Evolutionary conservation across 2,888 invertebrate genomes (phyloP), one percentile per base, ranked within the genome.

Genomic region (Mimumesa dahlbomi): DNA sequence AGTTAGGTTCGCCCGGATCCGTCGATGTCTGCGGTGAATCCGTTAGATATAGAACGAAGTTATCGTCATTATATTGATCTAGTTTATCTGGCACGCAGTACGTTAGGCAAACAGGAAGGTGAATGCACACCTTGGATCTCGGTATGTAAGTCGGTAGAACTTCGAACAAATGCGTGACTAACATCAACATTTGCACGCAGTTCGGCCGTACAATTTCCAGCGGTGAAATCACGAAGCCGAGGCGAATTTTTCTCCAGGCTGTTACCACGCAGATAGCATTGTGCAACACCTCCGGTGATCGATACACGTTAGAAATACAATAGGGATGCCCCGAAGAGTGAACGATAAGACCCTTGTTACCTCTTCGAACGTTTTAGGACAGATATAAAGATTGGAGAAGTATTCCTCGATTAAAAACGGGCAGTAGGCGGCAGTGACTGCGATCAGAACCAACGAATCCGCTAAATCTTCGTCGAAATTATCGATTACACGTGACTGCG

Each of bases 121-220:
- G 22, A 18, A 14, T 9, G 19, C 25, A 16, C 56, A 87, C 82
- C 67, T 82, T 83, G 11, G 70, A 21, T 31, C 62, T 78, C 7
- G 85, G 78, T 29, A 73, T 50, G n/a, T 84, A 92, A 85, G 91
- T 90, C 1, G 93, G 93, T 31, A 93, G 84, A 4, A 90, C 89
- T 4, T 91, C 90, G 78, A 92, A 93, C 18, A 94, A 87, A 84
- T 92, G 91, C 25, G 90, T 87, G 0, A 92, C 90, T 45, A 93
- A 85, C 88, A 93, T 91, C 13, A 93, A 64, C 91, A 93, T 92
- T 74, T 92, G 91, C 38, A 93, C 85, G 68, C 89, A 89, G 84
- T 92, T 92, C 0, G 92, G 92, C 18, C 90, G 54, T 0, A 91
- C 83, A 59, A 94, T 91, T 66, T 92, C 91, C 49, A 85, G 86